Base-by-base conservation (phyloP, 2,888 invertebrate genomes). In the Girardia tigrina region DNA sequence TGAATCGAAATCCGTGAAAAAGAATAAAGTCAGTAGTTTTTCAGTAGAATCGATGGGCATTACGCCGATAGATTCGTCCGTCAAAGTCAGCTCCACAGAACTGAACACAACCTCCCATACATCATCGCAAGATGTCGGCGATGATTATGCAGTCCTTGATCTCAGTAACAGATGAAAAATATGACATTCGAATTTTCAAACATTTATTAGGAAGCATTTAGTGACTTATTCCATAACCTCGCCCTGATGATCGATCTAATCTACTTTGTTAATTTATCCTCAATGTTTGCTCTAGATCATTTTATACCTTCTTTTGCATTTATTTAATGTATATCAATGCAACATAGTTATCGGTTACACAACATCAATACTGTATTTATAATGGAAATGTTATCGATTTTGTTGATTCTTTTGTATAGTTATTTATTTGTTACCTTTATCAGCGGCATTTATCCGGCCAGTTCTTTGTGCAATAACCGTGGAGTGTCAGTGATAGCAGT, bases 41-140 rank as follows among this genome's bases (percentile, higher is more conserved):
- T 56, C 56, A 6, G 56, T 56, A 12, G 56, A 56, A 56, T 56
- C 56, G n/a, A 56, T 56, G 56, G 56, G 56, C 23, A 56, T 56
- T 56, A 23, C 56, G 42, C 20, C 70, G 28, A 8, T 23, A 71
- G 23, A 71, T 75, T 27, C 72, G 26, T 72, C 23, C 28, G 78
- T 77, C 78, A 78, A 78, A 76, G 77, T 74, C 76, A 77, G 72
- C 75, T 77, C 75, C 72, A 75, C n/a, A 77, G 42, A 77, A 79
- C 29, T 75, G 72, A 28, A 71, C 77, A 36, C 73, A 28, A 74
- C 42, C 28, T 42, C 74, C 14, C 26, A 42, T 26, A 28, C 42
- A 56, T 23, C 56, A 26, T 27, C 6, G 14, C 16, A 28, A 8
- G 56, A 71, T 42, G 73, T 28, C 28, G 36, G 71, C 42, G 70